A percentile compares a stretch with the other conserved stretches of the same genome.
Conservation (phyloP, 2,113 vertebrate species). For the Hystrix brachyura region DNA sequence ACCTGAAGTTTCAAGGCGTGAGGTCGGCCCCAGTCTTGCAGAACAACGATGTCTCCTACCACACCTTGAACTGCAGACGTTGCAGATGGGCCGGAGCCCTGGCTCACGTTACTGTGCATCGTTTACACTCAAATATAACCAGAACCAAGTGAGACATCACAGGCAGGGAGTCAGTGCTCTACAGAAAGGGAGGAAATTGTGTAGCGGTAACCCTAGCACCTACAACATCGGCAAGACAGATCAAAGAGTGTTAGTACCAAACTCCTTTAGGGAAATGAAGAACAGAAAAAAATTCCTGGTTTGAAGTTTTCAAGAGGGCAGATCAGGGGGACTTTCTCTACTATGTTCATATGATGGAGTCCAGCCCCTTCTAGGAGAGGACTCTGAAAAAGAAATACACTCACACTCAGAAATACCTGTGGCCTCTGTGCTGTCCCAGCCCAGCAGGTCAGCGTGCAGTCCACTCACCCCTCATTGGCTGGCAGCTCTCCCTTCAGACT, state of each 20-base stretch:
- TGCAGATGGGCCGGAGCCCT: background rate
- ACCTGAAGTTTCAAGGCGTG: background rate
- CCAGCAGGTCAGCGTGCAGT: background rate
- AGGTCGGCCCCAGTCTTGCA: background rate
- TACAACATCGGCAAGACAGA: background rate
- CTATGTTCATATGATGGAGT: background rate
- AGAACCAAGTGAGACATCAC: background rate
- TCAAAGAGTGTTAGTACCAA: background rate
- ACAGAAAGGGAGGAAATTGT: background rate
- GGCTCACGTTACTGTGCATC: background rate
- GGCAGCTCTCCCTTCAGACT: background rate
- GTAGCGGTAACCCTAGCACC: background rate
- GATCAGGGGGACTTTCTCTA: background rate
- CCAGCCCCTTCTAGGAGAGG: background rate
- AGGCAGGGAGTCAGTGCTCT: background rate
- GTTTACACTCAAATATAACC: background rate
- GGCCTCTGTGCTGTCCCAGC: background rate
- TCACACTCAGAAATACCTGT: conserved; percentile 34
- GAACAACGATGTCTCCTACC: background rate
- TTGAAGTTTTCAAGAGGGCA: background rate
- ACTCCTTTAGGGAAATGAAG: background rate
- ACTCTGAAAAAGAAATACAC: background rate
- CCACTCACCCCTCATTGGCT: background rate
- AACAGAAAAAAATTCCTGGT: background rate
- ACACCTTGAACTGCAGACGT: background rate